A percentile compares a stretch with the other conserved stretches of the same genome.
These are phyloP conservation scores for Neosilurus hyrtlii DNA, from an alignment of 2,797 vertebrate species.

Conservation along the genomic window DNA sequence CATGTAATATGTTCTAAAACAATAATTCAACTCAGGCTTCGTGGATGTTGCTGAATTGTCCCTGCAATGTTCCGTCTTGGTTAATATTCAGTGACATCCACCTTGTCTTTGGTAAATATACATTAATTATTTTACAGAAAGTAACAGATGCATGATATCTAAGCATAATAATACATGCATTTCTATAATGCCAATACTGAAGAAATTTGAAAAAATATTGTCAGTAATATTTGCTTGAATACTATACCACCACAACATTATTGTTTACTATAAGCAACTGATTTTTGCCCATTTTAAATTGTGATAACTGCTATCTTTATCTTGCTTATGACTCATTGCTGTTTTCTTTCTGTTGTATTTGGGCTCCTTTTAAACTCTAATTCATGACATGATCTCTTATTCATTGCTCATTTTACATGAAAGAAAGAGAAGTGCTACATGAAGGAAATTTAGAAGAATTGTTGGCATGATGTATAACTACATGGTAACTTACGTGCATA, in stretches of 20 bases:
- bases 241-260: background rate
- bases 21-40: too few relatives aligned
- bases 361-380: background rate
- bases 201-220: background rate
- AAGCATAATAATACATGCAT: background rate
- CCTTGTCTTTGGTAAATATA: too few relatives aligned
- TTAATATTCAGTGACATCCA: too few relatives aligned
- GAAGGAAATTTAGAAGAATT: background rate
- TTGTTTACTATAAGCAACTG: background rate
- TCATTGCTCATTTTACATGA: background rate
- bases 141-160: background rate
- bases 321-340: background rate
- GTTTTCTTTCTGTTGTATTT: background rate
- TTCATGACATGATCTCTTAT: background rate
- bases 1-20: too few relatives aligned
- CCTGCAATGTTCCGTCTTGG: too few relatives aligned
- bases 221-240: background rate
- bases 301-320: background rate
- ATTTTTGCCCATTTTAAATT: slow-evolving; percentile 1
- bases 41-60: too few relatives aligned
- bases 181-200: background rate
- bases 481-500: slow-evolving; percentile 83
- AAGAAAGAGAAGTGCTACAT: background rate
- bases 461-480: background rate
- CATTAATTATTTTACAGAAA: background rate